Conservation (phyloP, 2,888 invertebrate species). For the Lymantria dispar region DNA sequence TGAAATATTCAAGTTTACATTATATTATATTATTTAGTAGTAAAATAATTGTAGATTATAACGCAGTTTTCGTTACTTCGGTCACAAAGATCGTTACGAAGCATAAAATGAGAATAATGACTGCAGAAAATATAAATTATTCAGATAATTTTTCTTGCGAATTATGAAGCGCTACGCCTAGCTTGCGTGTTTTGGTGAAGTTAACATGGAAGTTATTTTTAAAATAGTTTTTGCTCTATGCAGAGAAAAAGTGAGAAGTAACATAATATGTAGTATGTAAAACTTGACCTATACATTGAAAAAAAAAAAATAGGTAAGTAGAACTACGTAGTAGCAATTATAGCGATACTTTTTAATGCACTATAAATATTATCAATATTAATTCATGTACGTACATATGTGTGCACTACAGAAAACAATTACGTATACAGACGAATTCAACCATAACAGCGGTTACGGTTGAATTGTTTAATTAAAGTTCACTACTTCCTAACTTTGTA, state of each 20-base stretch:
- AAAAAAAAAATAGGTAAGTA: constrained; percentile 18
- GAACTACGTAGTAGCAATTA: constrained; percentile 5
- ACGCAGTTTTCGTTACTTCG: constrained; percentile 30
- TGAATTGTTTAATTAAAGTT: constrained; percentile 60
- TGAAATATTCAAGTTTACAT: not conserved
- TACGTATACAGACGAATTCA: constrained; percentile 55
- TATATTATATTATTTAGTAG: not conserved
- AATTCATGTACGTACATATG: constrained; percentile 4
- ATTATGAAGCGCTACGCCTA: constrained; percentile 57
- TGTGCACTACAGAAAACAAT: constrained; percentile 29
- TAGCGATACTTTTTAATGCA: constrained; percentile 11
- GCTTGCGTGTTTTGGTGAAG: constrained; percentile 65
- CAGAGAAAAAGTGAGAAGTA: constrained; percentile 28
- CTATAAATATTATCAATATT: constrained; percentile 8
- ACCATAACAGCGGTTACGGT: constrained; percentile 54
- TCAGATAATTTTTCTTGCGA: constrained; percentile 67
- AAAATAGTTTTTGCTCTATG: constrained; percentile 33
- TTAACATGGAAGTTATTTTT: constrained; percentile 42
- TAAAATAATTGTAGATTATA: constrained; percentile 14
- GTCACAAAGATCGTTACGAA: constrained; percentile 39
- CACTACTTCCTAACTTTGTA: constrained; percentile 44
- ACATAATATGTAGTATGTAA: constrained; percentile 32
- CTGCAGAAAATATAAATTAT: constrained; percentile 61
- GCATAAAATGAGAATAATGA: constrained; percentile 51
- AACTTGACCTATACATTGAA: constrained; percentile 33